Percentiles rank a stretch among this genome's conserved stretches.
Evolutionary conservation across 2,113 vertebrate species (phyloP).

Genomic region (Perca fluviatilis): DNA sequence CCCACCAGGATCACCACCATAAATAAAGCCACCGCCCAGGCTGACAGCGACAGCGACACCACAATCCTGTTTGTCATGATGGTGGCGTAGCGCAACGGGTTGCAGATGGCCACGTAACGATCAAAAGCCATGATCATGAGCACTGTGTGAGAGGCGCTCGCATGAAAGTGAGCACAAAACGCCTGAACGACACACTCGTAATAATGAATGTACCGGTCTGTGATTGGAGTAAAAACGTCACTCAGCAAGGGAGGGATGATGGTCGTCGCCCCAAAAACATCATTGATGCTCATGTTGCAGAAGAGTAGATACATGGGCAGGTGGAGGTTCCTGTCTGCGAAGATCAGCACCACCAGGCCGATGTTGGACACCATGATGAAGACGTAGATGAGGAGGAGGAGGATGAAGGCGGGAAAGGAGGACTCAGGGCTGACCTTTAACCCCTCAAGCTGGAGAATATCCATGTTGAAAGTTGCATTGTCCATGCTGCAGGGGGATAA

Average conservation of each 20-base stretch:
- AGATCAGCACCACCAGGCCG: conserved; percentile 62
- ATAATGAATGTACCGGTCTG: conserved; percentile 58
- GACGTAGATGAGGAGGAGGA: conserved; percentile 68
- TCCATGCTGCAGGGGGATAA: conserved; percentile 47
- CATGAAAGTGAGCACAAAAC: conserved; percentile 57
- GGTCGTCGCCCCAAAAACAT: conserved; percentile 57
- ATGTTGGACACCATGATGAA: conserved; percentile 69
- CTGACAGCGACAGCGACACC: conserved; percentile 43
- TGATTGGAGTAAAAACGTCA: conserved; percentile 30
- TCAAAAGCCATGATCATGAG: conserved; percentile 77
- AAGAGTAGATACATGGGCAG: conserved; percentile 80
- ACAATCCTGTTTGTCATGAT: conserved; percentile 70
- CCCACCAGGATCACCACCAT: background rate
- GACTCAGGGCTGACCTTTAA: conserved; percentile 49
- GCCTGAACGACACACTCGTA: conserved; percentile 64
- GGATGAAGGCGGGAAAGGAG: conserved; percentile 40
- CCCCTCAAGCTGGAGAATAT: conserved; percentile 57
- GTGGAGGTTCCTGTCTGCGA: conserved; percentile 54
- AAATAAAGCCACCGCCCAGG: conserved; percentile 39
- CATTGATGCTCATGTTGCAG: conserved; percentile 77
- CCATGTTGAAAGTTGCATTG: conserved; percentile 36
- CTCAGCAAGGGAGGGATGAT: conserved; percentile 67
- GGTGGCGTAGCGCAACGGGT: conserved; percentile 60
- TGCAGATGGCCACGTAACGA: conserved; percentile 74
- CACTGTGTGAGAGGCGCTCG: conserved; percentile 35